Percentiles rank a stretch among this genome's conserved stretches.
phyloP scores from a whole-genome alignment of 2,113 vertebrate species.

The Vimba vimba region DNA sequence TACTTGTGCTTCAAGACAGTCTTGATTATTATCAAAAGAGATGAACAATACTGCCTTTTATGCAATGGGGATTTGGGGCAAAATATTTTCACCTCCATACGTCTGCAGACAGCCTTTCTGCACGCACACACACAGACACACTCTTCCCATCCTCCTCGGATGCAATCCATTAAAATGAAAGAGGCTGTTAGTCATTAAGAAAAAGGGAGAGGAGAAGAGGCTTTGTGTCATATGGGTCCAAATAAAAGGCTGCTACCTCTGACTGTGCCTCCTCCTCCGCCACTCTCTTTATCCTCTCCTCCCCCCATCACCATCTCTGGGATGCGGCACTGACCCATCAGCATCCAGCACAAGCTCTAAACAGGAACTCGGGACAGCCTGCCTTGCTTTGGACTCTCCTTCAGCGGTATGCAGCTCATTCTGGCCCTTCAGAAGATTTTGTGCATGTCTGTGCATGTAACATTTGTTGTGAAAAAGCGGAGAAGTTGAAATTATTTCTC shows the following conservation, averaged over 20 bases:
- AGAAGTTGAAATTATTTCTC: constrained; percentile 30
- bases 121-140: background rate
- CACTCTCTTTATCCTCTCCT: constrained; percentile 16
- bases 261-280: constrained; percentile 18
- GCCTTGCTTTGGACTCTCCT: constrained; percentile 2
- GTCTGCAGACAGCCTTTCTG: constrained; percentile 20
- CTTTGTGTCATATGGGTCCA: constrained; percentile 53
- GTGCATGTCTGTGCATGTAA: constrained; percentile 18
- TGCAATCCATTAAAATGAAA: constrained; percentile 54
- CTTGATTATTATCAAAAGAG: constrained; percentile 28
- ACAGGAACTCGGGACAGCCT: constrained; percentile 18
- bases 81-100: constrained; percentile 47
- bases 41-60: background rate
- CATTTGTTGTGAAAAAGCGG: background rate
- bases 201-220: constrained; percentile 35
- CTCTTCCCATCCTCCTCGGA: constrained; percentile 18
- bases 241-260: constrained; percentile 47
- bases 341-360: constrained; percentile 3
- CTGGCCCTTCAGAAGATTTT: background rate
- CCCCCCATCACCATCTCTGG: constrained; percentile 34
- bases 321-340: constrained; percentile 23
- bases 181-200: constrained; percentile 51
- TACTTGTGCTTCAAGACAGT: constrained; percentile 19
- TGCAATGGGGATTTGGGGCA: background rate
- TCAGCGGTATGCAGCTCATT: constrained; percentile 20